These are phyloP conservation scores for Coendou prehensilis DNA, from an alignment of 2,797 vertebrate genomes.

Conservation along the genomic window DNA sequence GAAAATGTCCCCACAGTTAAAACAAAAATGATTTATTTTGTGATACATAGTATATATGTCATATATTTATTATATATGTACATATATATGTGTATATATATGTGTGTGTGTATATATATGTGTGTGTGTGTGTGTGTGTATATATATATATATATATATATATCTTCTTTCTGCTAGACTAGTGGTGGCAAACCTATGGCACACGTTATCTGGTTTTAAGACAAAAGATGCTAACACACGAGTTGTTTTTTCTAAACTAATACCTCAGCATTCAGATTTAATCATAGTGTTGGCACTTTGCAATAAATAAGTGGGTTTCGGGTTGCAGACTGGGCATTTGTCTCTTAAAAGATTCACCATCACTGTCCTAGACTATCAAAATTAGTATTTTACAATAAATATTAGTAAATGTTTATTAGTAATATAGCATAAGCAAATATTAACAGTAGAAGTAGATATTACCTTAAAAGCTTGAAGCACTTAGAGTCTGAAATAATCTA, in stretches of 20 bases:
- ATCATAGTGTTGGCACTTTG: background rate
- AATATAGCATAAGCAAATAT: conserved; percentile 18
- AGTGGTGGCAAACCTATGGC: background rate
- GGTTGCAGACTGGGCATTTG: background rate
- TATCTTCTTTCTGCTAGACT: background rate
- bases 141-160: no score
- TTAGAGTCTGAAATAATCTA: background rate
- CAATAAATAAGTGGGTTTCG: background rate
- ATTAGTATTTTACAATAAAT: conserved; percentile 13
- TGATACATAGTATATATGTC: background rate
- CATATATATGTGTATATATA: no score
- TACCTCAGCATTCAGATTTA: background rate
- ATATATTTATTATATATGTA: background rate
- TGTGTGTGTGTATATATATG: no score
- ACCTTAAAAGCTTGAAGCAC: conserved; percentile 13
- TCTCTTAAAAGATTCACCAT: background rate
- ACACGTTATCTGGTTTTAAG: background rate
- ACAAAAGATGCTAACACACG: background rate
- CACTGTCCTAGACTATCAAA: background rate
- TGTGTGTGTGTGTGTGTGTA: no score
- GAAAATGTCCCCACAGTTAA: background rate
- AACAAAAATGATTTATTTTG: background rate
- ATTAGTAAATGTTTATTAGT: conserved; percentile 2
- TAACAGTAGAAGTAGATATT: conserved; percentile 2
- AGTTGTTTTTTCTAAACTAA: background rate